Evolutionary conservation across 2,797 vertebrate species (phyloP).

Genomic region (Poliocrania exsul): DNA sequence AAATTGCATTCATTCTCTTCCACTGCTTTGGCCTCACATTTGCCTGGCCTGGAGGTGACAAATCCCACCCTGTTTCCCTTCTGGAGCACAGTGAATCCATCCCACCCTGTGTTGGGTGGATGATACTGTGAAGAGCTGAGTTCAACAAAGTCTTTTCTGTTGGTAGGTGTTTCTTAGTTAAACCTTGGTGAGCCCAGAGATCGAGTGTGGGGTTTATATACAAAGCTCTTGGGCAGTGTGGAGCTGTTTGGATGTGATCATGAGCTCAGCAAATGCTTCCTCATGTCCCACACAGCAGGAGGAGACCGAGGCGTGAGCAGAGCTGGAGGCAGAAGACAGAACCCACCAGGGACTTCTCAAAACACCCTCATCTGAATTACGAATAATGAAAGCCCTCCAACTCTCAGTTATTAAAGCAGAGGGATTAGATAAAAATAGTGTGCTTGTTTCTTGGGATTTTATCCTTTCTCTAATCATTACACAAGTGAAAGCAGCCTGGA

Average conservation of each 20-base stretch:
- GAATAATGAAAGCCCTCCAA: slow-evolving; percentile 58
- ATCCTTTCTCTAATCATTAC: not conserved
- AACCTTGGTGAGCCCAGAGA: not conserved
- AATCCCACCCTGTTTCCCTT: not conserved
- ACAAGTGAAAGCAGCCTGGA: not conserved
- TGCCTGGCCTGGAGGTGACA: slow-evolving; percentile 18
- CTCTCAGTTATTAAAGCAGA: slow-evolving; percentile 56
- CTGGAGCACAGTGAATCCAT: accelerated
- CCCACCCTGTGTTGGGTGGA: not conserved
- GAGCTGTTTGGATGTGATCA: not conserved
- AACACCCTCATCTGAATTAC: slow-evolving; percentile 53
- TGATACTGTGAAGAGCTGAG: not conserved
- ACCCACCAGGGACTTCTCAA: slow-evolving; percentile 22
- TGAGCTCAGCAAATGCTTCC: not conserved
- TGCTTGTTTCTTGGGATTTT: slow-evolving; percentile 23
- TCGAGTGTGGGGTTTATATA: not conserved
- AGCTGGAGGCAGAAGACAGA: slow-evolving; percentile 42
- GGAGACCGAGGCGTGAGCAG: not conserved
- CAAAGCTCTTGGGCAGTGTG: not conserved
- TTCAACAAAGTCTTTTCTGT: not conserved
- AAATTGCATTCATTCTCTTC: slow-evolving; percentile 63
- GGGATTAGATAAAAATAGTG: slow-evolving; percentile 61
- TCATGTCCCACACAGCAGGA: not conserved
- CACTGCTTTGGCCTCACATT: slow-evolving; percentile 50
- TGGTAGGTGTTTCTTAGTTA: not conserved